Evolutionary conservation across 2,888 invertebrate species (phyloP), one percentile per base, ranked within the genome.

Genomic region (Pegoplata infirma): DNA sequence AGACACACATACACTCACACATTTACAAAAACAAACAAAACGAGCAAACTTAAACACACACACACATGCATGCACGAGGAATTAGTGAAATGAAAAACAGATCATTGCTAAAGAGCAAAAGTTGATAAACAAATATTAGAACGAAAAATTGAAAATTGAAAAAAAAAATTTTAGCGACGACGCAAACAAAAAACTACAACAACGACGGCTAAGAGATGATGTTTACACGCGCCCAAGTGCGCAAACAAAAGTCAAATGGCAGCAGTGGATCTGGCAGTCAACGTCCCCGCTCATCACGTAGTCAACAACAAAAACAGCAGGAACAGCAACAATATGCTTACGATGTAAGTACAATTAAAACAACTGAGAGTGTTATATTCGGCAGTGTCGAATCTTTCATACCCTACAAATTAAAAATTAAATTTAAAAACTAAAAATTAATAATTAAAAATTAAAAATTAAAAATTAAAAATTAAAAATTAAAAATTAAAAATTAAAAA

Each of bases 151-250:
- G 21, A 6, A 6, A 46, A 36, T 23, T 19, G n/a, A 40, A 14
- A 17, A n/a, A n/a, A 16, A 44, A 19, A 17, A 19, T n/a, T 19
- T 4, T 14, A 1, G 12, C 40, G 7, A n/a, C 23, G 5, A 21
- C 40, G 21, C 8, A 44, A 55, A 51, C 19, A 16, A 36, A 44
- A 16, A 61, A 56, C 17, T 40, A 14, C 10, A 32, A 67, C 1
- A 40, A 72, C 59, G 73, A 79, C 82, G 81, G 80, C 82, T 64
- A 67, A 76, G 83, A 86, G 81, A 93, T 93, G 93, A 93, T 93
- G 93, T 93, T 93, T 89, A 93, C 93, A 83, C 93, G 93, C 84
- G 92, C 92, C 85, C 92, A 92, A 79, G 92, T 92, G 87, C 91
- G 92, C 82, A 92, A 91, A 86, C 92, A 91, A 83, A 88, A 89